phyloP scores from a whole-genome alignment of 2,888 invertebrate species.

The Chaetoderma sp. region DNA sequence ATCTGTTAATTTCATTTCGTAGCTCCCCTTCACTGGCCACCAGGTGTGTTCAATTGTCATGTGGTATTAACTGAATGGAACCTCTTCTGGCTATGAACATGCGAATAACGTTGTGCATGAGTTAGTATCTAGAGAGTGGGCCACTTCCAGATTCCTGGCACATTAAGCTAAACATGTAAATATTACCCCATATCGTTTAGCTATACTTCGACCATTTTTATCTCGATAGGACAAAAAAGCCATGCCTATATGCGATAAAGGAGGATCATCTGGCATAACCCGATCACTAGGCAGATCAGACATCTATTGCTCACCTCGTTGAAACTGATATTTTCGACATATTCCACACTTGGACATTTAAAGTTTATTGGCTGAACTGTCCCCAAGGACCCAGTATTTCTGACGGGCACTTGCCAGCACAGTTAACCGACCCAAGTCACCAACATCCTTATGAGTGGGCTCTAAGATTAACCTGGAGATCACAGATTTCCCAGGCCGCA shows the following conservation, averaged over 20 bases:
- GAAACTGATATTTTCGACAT: conserved; percentile 17
- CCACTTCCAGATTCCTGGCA: conserved; percentile 30
- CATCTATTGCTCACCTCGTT: conserved; percentile 20
- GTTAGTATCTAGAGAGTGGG: conserved; percentile 16
- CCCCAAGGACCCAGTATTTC: conserved; percentile 12
- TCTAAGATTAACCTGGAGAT: background rate
- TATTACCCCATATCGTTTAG: conserved; percentile 32
- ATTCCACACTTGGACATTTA: conserved; percentile 9
- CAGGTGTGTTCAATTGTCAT: conserved; percentile 31
- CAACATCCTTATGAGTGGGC: background rate
- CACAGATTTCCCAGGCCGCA: background rate
- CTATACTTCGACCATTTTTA: conserved; percentile 18
- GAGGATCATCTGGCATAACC: conserved; percentile 9
- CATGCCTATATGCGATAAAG: conserved; percentile 18
- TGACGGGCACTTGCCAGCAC: background rate
- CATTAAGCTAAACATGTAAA: conserved; percentile 27
- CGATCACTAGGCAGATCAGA: conserved; percentile 25
- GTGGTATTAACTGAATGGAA: background rate
- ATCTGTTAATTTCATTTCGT: conserved; percentile 19
- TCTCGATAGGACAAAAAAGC: conserved; percentile 29
- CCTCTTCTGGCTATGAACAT: conserved; percentile 28
- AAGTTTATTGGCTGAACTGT: background rate
- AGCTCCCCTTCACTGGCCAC: conserved; percentile 31
- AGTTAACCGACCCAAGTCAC: background rate
- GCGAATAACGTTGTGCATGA: conserved; percentile 24